Conservation (phyloP, 1,140 invertebrate species). For the Nephotettix cincticeps region DNA sequence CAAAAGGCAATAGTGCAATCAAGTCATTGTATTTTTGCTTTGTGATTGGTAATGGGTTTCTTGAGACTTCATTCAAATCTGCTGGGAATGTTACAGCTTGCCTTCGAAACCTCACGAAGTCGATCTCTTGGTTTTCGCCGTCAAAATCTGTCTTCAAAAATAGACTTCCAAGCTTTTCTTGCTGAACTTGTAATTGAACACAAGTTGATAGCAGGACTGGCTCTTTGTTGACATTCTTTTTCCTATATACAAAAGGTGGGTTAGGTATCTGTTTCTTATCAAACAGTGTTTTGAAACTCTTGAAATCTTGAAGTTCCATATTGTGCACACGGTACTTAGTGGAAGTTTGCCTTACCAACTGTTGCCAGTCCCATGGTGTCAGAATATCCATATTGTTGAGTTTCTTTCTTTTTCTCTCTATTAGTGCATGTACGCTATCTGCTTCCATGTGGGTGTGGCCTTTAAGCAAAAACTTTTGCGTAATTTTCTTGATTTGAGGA, state of each 20-base stretch:
- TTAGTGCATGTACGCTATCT: too few species aligned
- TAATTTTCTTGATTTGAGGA: neutral
- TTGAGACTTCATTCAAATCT: conserved; percentile 21
- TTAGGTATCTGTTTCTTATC: neutral
- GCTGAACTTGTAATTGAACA: conserved; percentile 28
- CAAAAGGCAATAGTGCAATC: too few species aligned
- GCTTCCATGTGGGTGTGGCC: neutral
- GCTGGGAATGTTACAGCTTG: conserved; percentile 15
- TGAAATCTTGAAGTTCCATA: conserved; percentile 30
- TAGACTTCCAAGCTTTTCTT: conserved; percentile 22
- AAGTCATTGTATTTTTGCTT: too few species aligned
- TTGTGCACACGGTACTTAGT: conserved; percentile 13
- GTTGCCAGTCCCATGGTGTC: conserved; percentile 18
- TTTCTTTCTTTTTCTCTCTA: conserved; percentile 19
- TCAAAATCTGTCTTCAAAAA: conserved; percentile 25
- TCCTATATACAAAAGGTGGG: conserved; percentile 22
- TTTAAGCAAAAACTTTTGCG: conserved; percentile 2
- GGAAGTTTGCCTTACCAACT: conserved; percentile 17
- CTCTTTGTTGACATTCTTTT: conserved; percentile 28
- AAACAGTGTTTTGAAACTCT: conserved; percentile 8
- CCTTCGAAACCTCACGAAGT: conserved; percentile 29
- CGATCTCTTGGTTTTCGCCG: conserved; percentile 29
- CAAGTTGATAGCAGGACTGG: conserved; percentile 20
- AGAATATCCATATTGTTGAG: neutral
- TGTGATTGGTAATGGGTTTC: too few species aligned